A percentile compares a stretch with the other conserved stretches of the same genome.
Conservation (phyloP, 2,113 vertebrate genomes). For the Garra rufa region DNA sequence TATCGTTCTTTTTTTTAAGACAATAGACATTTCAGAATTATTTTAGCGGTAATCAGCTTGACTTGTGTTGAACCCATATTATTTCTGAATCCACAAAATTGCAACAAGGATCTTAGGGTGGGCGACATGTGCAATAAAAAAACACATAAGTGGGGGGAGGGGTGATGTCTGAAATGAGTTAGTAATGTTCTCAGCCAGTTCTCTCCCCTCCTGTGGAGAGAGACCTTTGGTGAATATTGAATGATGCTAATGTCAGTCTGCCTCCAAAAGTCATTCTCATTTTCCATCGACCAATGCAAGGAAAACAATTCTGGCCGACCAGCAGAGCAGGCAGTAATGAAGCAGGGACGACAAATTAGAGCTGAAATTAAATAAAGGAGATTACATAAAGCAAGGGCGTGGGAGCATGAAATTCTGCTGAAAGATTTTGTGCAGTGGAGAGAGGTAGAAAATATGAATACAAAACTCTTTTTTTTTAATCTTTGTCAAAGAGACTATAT, state of each 20-base stretch:
- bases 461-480: conserved; percentile 1
- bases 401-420: conserved; percentile 52
- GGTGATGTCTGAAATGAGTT: conserved; percentile 57
- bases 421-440: conserved; percentile 49
- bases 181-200: conserved; percentile 59
- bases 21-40: background rate
- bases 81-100: conserved; percentile 26
- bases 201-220: conserved; percentile 52
- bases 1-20: background rate
- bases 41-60: background rate
- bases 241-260: conserved; percentile 63
- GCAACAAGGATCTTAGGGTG: conserved; percentile 4
- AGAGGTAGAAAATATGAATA: conserved; percentile 30
- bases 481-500: background rate
- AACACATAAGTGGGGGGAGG: background rate
- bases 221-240: conserved; percentile 66
- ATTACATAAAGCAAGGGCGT: conserved; percentile 58
- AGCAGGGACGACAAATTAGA: conserved; percentile 60
- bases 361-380: conserved; percentile 60
- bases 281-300: conserved; percentile 60
- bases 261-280: conserved; percentile 62
- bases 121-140: conserved; percentile 29
- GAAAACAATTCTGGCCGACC: conserved; percentile 58
- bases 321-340: conserved; percentile 58
- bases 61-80: background rate